A percentile compares a stretch with the other conserved stretches of the same genome.
These are phyloP conservation scores for Tenualosa ilisha DNA, from an alignment of 2,797 vertebrate genomes.

Conservation along the genomic window DNA sequence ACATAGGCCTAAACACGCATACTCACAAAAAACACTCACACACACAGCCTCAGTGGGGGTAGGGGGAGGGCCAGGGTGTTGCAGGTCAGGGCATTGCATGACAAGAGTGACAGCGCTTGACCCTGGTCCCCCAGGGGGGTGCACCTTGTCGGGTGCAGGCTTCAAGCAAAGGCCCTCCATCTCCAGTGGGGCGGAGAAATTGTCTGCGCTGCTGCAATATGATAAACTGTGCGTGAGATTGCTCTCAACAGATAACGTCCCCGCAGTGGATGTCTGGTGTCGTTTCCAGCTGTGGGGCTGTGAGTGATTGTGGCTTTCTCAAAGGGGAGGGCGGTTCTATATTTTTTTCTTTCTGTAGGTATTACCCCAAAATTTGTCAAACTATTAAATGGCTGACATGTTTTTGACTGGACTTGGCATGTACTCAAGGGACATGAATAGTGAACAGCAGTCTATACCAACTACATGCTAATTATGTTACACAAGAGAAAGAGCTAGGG, in stretches of 20 bases:
- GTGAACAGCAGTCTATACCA: not conserved
- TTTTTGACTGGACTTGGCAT: not conserved
- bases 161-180: not conserved
- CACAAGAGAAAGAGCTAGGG: not conserved
- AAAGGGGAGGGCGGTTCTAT: not conserved
- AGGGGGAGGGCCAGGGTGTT: not conserved
- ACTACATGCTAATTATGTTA: not conserved
- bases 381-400: not conserved
- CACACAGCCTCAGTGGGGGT: not conserved
- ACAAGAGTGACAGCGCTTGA: constrained; percentile 23
- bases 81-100: constrained; percentile 6
- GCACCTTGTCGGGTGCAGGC: not conserved
- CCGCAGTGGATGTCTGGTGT: not conserved
- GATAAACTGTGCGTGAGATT: not conserved
- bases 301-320: not conserved
- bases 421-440: not conserved
- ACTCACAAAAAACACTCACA: not conserved
- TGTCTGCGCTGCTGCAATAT: not conserved
- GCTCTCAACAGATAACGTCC: not conserved
- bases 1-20: not conserved
- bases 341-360: not conserved
- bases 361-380: not conserved
- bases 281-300: not conserved
- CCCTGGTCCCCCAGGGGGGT: not conserved
- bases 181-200: not conserved